Evolutionary conservation across 2,888 invertebrate genomes (phyloP).

Genomic region (Campopleginae sp.): DNA sequence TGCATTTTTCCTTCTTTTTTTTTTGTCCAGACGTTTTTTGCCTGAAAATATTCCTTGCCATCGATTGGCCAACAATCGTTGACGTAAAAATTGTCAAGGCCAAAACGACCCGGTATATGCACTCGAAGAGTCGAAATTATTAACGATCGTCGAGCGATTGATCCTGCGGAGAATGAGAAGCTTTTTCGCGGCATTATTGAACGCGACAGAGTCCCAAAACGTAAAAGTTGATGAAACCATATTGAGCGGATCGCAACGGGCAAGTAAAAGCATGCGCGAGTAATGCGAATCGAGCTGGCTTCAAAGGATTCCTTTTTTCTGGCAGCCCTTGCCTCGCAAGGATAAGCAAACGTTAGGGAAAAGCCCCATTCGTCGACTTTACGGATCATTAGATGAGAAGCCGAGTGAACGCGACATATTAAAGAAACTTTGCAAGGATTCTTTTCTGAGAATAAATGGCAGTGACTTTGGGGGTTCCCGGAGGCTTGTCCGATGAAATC

Average conservation of each 20-base stretch:
- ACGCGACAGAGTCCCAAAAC: slow-evolving; percentile 16
- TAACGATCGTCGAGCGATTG: neutral
- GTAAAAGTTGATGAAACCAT: slow-evolving; percentile 50
- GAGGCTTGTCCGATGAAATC: neutral
- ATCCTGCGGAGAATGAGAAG: neutral
- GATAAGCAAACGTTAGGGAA: slow-evolving; percentile 32
- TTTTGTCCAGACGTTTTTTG: neutral
- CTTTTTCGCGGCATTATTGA: slow-evolving; percentile 19
- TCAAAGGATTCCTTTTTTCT: slow-evolving; percentile 68
- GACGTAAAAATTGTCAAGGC: neutral
- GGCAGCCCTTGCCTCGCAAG: slow-evolving; percentile 29
- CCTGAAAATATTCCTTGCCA: neutral
- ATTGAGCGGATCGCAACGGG: slow-evolving; percentile 46
- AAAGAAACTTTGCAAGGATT: slow-evolving; percentile 51
- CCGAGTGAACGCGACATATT: slow-evolving; percentile 49
- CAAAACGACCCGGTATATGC: neutral
- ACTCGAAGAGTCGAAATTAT: neutral
- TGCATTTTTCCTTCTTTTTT: too few relatives aligned
- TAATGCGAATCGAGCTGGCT: slow-evolving; percentile 58
- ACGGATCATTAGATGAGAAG: slow-evolving; percentile 69
- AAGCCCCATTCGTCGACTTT: slow-evolving; percentile 58
- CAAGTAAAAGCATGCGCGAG: slow-evolving; percentile 50
- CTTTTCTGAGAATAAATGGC: slow-evolving; percentile 28
- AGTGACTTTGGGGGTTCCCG: neutral
- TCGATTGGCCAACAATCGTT: neutral